A percentile compares a stretch with the other conserved stretches of the same genome.
Conservation (phyloP, 2,888 invertebrate genomes). For the Biston stratarius region DNA sequence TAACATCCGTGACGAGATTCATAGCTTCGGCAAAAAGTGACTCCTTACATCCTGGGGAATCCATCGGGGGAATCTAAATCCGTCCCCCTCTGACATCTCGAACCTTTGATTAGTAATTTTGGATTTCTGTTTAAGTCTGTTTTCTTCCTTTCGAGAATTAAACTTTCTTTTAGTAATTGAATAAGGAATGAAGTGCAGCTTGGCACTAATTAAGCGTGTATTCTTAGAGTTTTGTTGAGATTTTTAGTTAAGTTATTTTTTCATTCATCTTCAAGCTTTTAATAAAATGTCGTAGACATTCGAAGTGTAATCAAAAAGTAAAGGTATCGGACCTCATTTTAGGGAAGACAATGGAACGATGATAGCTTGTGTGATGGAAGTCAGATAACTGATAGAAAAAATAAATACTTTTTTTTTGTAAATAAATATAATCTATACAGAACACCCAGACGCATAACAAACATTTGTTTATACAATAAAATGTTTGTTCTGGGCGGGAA, state of each 20-base stretch:
- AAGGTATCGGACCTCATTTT: no score
- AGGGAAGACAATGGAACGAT: no score
- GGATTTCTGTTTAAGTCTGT: constrained; percentile 40
- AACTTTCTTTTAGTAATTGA: constrained; percentile 39
- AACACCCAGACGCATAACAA: no score
- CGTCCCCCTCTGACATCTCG: constrained; percentile 67
- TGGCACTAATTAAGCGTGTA: constrained; percentile 27
- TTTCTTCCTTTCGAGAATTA: constrained; percentile 33
- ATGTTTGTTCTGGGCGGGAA: no score
- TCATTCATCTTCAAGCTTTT: background rate
- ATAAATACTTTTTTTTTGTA: no score
- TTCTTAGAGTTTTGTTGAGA: constrained; percentile 17
- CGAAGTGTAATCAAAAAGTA: no score
- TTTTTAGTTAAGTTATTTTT: background rate
- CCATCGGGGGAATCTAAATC: constrained; percentile 75
- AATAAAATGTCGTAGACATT: no score
- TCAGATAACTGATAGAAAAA: no score
- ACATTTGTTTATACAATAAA: no score
- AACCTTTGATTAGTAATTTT: constrained; percentile 67
- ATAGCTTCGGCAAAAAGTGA: constrained; percentile 66
- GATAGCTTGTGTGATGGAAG: no score
- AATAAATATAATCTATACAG: no score
- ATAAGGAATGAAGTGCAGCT: constrained; percentile 36
- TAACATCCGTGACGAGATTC: constrained; percentile 56
- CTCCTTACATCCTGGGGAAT: constrained; percentile 71